Evolutionary conservation across 2,113 vertebrate species (phyloP), one percentile per base, ranked within the genome.

Genomic region (Hemicordylus capensis): DNA sequence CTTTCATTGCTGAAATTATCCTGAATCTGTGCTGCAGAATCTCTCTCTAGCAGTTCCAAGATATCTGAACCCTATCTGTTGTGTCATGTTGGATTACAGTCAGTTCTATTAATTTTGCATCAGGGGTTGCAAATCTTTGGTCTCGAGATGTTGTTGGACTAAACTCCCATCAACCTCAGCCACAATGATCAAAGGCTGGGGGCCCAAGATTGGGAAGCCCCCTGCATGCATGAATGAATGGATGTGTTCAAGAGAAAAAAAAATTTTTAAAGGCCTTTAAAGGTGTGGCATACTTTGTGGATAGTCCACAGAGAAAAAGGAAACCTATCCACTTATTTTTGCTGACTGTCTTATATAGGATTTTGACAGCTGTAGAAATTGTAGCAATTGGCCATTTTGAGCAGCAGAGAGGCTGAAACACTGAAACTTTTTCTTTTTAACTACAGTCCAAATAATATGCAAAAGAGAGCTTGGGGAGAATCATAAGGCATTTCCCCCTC

Each of bases 81-180:
- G 81, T 87, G 91, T 90, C 74, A 92, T 66, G 31, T 82, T 86
- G 9, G 78, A 91, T 94, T 92, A 86, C 80, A 90, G 88, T 89
- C 93, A 87, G 56, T 44, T 92, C 93, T 90, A 93, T 93, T 91
- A 91, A 91, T 90, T 94, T 89, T 91, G 78, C n/a, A n/a, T n/a
- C n/a, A n/a, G n/a, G n/a, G n/a, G n/a, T n/a, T n/a, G n/a, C n/a
- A n/a, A n/a, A n/a, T n/a, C n/a, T n/a, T n/a, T n/a, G n/a, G n/a
- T n/a, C n/a, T n/a, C n/a, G n/a, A n/a, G n/a, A n/a, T n/a, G n/a
- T n/a, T n/a, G n/a, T n/a, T n/a, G n/a, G n/a, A n/a, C n/a, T n/a
- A n/a, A n/a, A n/a, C n/a, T n/a, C n/a, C n/a, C n/a, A n/a, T n/a
- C n/a, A n/a, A n/a, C n/a, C n/a, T n/a, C n/a, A n/a, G n/a, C n/a